Percentiles rank a stretch among this genome's conserved stretches.
Evolutionary conservation across 64 coral and sea anemone species (phyloP).

Genomic region (Hydrozoanthus tunicans): DNA sequence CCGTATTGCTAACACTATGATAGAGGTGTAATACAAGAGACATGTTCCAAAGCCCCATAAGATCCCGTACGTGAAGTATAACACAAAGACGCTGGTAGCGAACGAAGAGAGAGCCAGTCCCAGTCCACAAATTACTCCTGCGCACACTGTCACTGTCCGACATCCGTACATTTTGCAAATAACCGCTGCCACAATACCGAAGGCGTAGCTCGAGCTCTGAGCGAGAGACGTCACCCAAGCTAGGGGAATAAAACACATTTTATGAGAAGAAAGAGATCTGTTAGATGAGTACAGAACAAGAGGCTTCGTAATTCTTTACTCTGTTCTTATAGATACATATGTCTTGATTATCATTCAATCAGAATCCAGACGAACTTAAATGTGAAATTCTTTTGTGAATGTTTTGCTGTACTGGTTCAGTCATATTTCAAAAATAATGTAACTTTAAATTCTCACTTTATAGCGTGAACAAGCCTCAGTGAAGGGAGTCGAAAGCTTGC

Average conservation of each 20-base stretch:
- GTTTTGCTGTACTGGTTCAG: too few species aligned
- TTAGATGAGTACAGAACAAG: not conserved
- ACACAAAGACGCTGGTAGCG: constrained; percentile 61
- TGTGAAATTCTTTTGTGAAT: too few species aligned
- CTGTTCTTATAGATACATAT: too few species aligned
- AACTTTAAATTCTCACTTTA: too few species aligned
- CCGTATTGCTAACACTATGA: constrained; percentile 58
- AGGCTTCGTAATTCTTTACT: too few species aligned
- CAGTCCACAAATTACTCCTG: constrained; percentile 61
- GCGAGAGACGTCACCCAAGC: constrained; percentile 81
- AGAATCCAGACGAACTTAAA: too few species aligned
- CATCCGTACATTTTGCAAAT: constrained; percentile 70
- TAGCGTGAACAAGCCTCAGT: too few species aligned
- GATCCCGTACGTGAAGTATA: constrained; percentile 84
- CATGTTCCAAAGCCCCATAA: constrained; percentile 78
- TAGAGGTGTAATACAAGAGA: constrained; percentile 61
- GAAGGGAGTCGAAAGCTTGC: too few species aligned
- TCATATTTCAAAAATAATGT: too few species aligned
- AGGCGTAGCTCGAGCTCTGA: constrained; percentile 64
- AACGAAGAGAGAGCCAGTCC: constrained; percentile 73
- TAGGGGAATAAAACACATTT: constrained; percentile 22
- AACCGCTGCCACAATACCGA: constrained; percentile 67
- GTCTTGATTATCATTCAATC: too few species aligned
- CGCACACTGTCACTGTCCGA: constrained; percentile 58
- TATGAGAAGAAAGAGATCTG: not conserved